Evolutionary conservation across 2,113 vertebrate species (phyloP).

Genomic region (Nicator chloris): DNA sequence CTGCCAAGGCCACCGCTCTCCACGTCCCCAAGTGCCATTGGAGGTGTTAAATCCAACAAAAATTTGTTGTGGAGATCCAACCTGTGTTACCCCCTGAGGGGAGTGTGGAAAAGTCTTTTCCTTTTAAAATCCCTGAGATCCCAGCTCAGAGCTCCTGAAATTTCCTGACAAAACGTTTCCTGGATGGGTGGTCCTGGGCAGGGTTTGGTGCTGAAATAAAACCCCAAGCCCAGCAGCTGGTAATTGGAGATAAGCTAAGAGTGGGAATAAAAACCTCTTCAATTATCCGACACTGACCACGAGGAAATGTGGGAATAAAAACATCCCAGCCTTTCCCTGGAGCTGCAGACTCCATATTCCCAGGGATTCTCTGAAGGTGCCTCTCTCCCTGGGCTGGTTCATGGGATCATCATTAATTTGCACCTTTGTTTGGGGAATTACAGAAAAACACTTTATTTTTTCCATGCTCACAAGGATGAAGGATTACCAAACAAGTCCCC

Average conservation of each 20-base stretch:
- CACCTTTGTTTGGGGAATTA: neutral
- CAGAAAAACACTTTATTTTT: neutral
- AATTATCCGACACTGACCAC: neutral
- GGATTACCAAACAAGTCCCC: neutral
- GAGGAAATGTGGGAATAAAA: neutral
- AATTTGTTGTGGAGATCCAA: neutral
- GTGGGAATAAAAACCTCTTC: neutral
- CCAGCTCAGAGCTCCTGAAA: neutral
- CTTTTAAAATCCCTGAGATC: neutral
- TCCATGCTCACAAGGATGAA: neutral
- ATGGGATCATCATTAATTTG: neutral
- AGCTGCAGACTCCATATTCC: neutral
- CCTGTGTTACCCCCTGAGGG: too few relatives aligned
- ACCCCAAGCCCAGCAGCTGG: neutral
- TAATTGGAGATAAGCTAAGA: conserved; percentile 1
- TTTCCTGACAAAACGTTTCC: neutral
- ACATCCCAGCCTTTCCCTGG: neutral
- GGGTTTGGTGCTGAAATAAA: neutral
- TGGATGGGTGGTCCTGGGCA: neutral
- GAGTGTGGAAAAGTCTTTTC: neutral
- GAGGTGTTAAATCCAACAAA: neutral
- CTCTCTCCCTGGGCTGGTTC: neutral
- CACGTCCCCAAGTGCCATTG: neutral
- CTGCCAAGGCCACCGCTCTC: neutral
- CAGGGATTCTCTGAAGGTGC: neutral